These are phyloP conservation scores for Porites rus DNA, from an alignment of 92 coral and sea anemone genomes.

Conservation along the genomic window DNA sequence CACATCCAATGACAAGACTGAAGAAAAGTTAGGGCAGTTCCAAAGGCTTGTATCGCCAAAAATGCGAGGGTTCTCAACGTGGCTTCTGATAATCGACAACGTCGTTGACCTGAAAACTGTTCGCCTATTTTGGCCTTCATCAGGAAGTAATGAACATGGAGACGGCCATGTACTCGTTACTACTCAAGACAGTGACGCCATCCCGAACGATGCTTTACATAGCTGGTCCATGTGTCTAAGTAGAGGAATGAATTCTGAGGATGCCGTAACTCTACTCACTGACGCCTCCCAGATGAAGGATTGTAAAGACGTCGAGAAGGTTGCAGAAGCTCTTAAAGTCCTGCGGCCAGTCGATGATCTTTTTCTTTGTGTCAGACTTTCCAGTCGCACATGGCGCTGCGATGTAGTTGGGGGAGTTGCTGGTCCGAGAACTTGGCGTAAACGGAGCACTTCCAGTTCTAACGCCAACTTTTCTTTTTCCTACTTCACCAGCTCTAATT, in stretches of 20 bases:
- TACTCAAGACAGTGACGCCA: conserved; percentile 33
- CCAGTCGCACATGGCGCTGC: too few relatives aligned
- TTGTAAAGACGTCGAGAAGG: conserved; percentile 33
- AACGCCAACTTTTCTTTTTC: too few relatives aligned
- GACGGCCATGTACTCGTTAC: conserved; percentile 43
- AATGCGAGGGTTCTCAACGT: conserved; percentile 38
- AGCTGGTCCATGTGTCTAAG: conserved; percentile 37
- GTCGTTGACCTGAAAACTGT: conserved; percentile 35
- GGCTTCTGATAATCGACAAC: conserved; percentile 67
- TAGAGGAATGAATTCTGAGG: conserved; percentile 52
- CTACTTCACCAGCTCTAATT: too few relatives aligned
- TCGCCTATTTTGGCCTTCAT: conserved; percentile 1
- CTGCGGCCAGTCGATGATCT: too few relatives aligned
- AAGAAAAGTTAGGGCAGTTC: conserved; percentile 49
- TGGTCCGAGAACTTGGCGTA: too few relatives aligned
- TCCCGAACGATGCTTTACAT: conserved; percentile 29
- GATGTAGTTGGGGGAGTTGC: too few relatives aligned
- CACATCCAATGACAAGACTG: conserved; percentile 32
- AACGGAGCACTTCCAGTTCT: too few relatives aligned
- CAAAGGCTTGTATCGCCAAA: conserved; percentile 41
- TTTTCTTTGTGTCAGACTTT: too few relatives aligned
- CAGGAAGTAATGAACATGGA: conserved; percentile 18
- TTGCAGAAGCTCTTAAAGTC: conserved; percentile 32
- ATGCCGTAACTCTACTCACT: conserved; percentile 50
- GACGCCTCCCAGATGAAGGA: conserved; percentile 30